Evolutionary conservation across 2,797 vertebrate species (phyloP).

Genomic region (Gallinago stenura): DNA sequence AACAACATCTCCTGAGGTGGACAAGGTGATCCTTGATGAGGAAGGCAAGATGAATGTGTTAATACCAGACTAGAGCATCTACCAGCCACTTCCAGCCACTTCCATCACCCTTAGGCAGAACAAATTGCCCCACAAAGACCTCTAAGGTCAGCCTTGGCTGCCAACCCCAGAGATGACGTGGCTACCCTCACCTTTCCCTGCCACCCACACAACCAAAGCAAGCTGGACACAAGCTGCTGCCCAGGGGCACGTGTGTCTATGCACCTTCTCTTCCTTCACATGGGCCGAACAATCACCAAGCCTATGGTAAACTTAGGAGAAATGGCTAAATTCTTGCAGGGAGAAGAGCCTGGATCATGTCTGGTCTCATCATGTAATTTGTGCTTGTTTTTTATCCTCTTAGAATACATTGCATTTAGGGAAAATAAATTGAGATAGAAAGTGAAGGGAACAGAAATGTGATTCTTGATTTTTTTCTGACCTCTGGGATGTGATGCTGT

Average conservation of each 20-base stretch:
- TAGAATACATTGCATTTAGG: not conserved
- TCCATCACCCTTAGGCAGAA: not conserved
- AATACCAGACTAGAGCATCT: not conserved
- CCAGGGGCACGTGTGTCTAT: rapidly evolving
- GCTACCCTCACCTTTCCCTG: not conserved
- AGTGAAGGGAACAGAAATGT: not conserved
- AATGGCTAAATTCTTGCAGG: not conserved
- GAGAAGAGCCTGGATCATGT: not conserved
- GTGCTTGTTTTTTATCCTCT: not conserved
- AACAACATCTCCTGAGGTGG: not conserved
- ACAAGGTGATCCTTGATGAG: not conserved
- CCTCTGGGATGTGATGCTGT: not conserved
- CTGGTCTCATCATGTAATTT: not conserved
- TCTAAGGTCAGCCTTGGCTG: not conserved
- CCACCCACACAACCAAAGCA: not conserved
- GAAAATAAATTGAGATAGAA: not conserved
- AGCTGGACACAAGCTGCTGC: not conserved
- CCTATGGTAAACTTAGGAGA: not conserved
- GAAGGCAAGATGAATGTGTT: not conserved
- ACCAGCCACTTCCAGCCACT: not conserved
- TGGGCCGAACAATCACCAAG: not conserved
- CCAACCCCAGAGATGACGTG: not conserved
- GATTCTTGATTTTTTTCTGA: not conserved
- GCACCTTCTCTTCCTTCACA: not conserved
- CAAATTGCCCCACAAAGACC: not conserved